Base-by-base conservation (phyloP, 2,888 invertebrate genomes). In the Cryptus viduatorius region DNA sequence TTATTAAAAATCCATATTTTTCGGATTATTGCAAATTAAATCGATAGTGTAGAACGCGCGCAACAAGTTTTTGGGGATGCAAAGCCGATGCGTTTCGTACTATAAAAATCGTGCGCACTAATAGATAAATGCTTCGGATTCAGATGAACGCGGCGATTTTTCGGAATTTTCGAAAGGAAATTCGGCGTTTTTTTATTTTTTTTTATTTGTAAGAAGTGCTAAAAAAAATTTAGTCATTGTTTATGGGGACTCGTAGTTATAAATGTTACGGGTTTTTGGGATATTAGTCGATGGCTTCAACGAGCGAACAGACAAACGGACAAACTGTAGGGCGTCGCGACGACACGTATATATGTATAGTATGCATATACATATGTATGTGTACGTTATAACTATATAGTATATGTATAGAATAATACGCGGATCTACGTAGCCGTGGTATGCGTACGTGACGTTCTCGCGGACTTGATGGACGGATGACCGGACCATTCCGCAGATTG, bases 401-500 rank as follows among this genome's bases (percentile, higher is more conserved):
- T 50, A 75, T 61, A 73, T 50, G 37, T 72, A 77, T 80, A 53
- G 44, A 31, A 67, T 68, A 42, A 75, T 68, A 65, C 69, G 69
- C 64, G 71, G 42, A 65, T 72, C 65, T 73, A 56, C 64, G 76
- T 71, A 65, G 72, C 53, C 65, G 80, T 75, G 37, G 75, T 73
- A 75, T 77, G 81, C 88, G 89, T 85, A 84, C 89, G 90, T 89
- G 90, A 90, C 90, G 90, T 88, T 89, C 75, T 82, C 82, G 82
- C 87, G 88, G 68, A 89, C 90, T 92, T 93, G 93, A 93, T 93
- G 92, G 93, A 93, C 93, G 92, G 92, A 93, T 93, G 93, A 93
- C 90, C 93, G 91, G 90, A 89, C 93, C 92, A 93, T 93, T 93
- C 92, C 92, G 92, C 93, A 93, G 93, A 93, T 93, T 93, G 93